These are phyloP conservation scores for Coregonus suidteri DNA, from an alignment of 2,797 vertebrate species.

Conservation along the genomic window DNA sequence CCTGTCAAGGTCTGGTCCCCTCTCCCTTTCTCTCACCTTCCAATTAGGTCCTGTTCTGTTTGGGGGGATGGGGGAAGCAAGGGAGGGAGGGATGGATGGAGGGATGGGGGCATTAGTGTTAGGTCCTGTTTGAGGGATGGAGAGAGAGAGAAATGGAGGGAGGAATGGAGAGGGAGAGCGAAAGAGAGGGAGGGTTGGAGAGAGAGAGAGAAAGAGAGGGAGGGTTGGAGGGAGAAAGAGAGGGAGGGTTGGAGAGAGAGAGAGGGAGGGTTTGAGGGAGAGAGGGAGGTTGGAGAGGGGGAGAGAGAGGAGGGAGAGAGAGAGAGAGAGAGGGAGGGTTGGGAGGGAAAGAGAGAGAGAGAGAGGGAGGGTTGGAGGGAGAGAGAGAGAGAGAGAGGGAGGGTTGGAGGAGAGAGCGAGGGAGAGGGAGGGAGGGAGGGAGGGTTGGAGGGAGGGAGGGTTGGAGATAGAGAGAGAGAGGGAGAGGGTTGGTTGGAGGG, in stretches of 20 bases:
- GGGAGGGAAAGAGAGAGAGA: no score
- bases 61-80: constrained; percentile 46
- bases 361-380: no score
- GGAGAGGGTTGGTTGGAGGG: background rate
- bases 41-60: constrained; percentile 89
- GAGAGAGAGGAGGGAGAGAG: no score
- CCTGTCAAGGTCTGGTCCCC: constrained; percentile 97
- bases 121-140: background rate
- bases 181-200: constrained; percentile 10
- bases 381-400: no score
- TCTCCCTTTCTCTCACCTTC: constrained; percentile 78
- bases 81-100: background rate
- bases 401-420: no score
- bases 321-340: no score
- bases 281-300: background rate
- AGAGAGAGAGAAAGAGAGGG: background rate
- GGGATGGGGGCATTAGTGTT: background rate
- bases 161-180: background rate
- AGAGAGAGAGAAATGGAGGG: background rate
- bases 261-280: constrained; percentile 46
- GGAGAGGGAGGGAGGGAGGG: no score
- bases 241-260: background rate
- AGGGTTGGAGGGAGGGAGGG: no score
- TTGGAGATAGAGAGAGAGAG: background rate
- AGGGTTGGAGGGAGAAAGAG: constrained; percentile 40